Evolutionary conservation across 2,113 vertebrate species (phyloP), one percentile per base, ranked within the genome.

Genomic region (Calyptomena viridis): DNA sequence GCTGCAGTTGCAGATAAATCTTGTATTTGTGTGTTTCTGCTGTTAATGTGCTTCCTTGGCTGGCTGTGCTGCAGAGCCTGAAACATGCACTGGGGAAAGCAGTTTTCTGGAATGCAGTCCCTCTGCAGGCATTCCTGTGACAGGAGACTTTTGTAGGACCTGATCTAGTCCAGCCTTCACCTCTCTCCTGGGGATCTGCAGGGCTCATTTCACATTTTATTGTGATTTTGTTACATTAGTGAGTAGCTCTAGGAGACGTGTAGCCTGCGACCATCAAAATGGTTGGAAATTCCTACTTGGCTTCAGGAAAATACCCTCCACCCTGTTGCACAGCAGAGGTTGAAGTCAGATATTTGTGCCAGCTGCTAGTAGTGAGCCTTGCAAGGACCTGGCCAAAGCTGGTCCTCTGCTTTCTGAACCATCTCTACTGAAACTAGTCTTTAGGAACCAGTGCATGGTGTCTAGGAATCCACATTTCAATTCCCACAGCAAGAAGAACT

Each of bases 191-290:
- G 31, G 14, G 47, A 8, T 71, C 82, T 87, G 25, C 66, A 59
- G 35, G 58, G 42, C 58, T 87, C 14, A 9, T 42, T 62, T 85
- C 1, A 0, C 5, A 3, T 71, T 76, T 31, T 1, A 0, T 19
- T 47, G 30, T 3, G 21, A 39, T 31, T 82, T 79, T 9, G 31
- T 46, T 40, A 21, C 7, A 2, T 73, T 52, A 47, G 8, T 46
- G 60, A 55, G 37, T 40, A 44, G n/a, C 1, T 1, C 30, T 44
- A 39, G 52, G 39, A 63, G 24, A 23, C 39, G 1, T 63, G 14
- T 44, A 56, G 62, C 10, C 46, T 66, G 11, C 66, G 53, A 40
- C 31, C 40, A 40, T 21, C 28, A 78, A 71, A 94, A 64, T 50
- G 39, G 20, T 35, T 76, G 39, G 46, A 81, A 90, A 92, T 44